These are phyloP conservation scores for Mnemiopsis leidyi DNA, from an alignment of 37 sponge, comb jelly and placozoan species.

Conservation along the genomic window DNA sequence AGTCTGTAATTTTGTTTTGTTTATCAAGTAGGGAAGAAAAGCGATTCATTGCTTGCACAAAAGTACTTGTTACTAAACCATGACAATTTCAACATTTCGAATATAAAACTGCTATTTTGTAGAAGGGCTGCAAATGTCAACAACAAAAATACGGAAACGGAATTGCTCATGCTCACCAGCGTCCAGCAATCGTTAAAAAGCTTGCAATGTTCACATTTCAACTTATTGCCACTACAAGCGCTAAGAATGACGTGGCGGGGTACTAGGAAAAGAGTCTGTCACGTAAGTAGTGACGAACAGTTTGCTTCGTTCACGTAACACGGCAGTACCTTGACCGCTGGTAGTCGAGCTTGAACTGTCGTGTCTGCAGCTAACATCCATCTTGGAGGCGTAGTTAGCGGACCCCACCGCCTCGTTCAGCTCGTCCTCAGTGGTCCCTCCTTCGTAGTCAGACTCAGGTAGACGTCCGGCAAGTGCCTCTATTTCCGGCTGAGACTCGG, in stretches of 20 bases:
- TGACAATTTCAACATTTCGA: neutral
- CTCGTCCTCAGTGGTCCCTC: constrained; percentile 59
- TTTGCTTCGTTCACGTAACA: neutral
- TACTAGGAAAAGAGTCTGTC: neutral
- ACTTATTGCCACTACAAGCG: neutral
- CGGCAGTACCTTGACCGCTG: neutral
- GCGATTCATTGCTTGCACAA: neutral
- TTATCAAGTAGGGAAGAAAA: neutral
- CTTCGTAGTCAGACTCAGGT: constrained; percentile 50
- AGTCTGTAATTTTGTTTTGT: neutral
- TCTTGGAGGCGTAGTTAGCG: neutral
- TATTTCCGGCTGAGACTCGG: neutral
- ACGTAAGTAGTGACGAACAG: constrained; percentile 13
- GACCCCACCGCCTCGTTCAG: constrained; percentile 54
- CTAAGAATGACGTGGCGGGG: neutral
- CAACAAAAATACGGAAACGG: neutral
- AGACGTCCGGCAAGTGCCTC: neutral
- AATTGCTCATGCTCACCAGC: neutral
- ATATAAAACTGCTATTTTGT: neutral
- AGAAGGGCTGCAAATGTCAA: neutral
- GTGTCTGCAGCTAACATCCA: neutral
- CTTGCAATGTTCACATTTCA: neutral
- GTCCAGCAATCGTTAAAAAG: too few relatives aligned
- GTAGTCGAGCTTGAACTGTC: neutral
- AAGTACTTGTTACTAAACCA: neutral